Percentiles rank a stretch among this genome's conserved stretches.
These are phyloP conservation scores for Hemichromis elongatus DNA, from an alignment of 2,113 vertebrate genomes.

Conservation along the genomic window DNA sequence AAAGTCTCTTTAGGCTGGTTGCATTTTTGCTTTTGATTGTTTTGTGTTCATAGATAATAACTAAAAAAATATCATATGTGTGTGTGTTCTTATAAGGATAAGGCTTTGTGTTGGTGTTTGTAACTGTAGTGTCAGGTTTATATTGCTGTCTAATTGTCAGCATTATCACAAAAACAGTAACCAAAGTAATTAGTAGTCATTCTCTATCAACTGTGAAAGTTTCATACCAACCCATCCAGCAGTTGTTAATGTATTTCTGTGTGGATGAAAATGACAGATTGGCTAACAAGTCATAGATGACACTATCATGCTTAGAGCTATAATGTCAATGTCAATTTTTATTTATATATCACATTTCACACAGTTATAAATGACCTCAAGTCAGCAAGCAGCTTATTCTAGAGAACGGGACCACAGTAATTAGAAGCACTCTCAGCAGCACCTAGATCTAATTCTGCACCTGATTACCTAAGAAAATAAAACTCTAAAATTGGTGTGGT, in stretches of 20 bases:
- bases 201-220: background rate
- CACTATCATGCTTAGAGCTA: background rate
- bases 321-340: background rate
- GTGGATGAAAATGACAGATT: background rate
- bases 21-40: too few species aligned
- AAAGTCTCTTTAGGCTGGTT: too few species aligned
- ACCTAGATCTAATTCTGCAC: background rate
- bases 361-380: background rate
- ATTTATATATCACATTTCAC: background rate
- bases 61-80: too few species aligned
- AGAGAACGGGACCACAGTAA: background rate
- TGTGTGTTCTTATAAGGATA: too few species aligned
- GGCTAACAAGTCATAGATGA: background rate
- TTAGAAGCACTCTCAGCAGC: background rate
- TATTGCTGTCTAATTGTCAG: background rate
- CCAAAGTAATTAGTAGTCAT: background rate
- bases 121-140: too few species aligned
- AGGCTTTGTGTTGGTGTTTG: too few species aligned
- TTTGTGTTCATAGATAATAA: too few species aligned
- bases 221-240: too few species aligned
- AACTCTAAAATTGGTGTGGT: background rate
- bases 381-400: background rate
- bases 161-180: background rate
- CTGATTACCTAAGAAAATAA: background rate
- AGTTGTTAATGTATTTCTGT: background rate